Base-by-base conservation (phyloP, 2,888 invertebrate species). In the Mimumesa dahlbomi region DNA sequence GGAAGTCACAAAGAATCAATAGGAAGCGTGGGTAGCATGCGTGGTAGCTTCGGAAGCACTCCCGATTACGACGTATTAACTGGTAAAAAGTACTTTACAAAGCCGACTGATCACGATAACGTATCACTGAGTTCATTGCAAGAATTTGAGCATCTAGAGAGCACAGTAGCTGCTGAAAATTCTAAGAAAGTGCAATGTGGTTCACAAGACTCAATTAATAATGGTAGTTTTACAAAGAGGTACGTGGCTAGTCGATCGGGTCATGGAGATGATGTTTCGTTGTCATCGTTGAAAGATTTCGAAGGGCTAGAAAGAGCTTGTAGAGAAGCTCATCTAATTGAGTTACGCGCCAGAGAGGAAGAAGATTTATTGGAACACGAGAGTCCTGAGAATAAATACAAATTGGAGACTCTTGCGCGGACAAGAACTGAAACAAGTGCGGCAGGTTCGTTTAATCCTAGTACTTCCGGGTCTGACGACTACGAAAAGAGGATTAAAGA, bases 81-180 rank as follows among this genome's bases (percentile, higher is more conserved):
- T 54, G 93, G 95, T n/a, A 93, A 95, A 84, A 94, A 95, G 84
- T 95, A 95, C 88, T 94, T 96, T 83, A 93, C 94, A 2, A 93
- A 94, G 77, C 92, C 93, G 78, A 93, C 95, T n/a, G 97, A 98
- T 79, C 95, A 96, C 85, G 98, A 98, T 86, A 97, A 97, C 86
- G 92, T 97, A 40, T 98, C 98, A 0, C 94, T 98, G 89, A 96
- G 95, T 75, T 98, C 98, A 4, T 91, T 98, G 66, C 97, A 97
- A 89, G 98, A 98, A 88, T 98, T 98, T 91, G 98, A 98, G 90
- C 94, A 94, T 73, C 90, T 98, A 11, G 98, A 98, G 89, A 93
- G 93, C 80, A 95, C 96, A 0, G 93, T 98, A 84, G 93, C 93
- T 0, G 91, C 95, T 86, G 96, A 96, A 87, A 95, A 94, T 87